Evolutionary conservation across 2,797 vertebrate genomes (phyloP), one percentile per base, ranked within the genome.

Genomic region (Enteromius trimaculatus): DNA sequence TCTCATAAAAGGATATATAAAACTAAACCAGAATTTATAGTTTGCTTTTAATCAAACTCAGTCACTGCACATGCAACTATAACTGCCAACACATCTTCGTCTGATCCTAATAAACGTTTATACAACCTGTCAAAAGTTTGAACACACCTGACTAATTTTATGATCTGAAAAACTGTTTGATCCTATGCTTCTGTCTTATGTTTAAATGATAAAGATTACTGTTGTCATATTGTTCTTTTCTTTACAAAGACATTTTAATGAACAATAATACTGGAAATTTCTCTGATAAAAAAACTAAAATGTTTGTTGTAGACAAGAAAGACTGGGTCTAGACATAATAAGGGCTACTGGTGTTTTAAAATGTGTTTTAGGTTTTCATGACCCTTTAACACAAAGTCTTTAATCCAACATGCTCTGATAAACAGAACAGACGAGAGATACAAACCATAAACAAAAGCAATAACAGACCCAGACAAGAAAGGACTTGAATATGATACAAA

Each of bases 1-100:
- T 81, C 53, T 68, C 80, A 86, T 83, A 86, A 85, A 85, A 76
- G 51, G 23, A 76, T 71, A 87, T 81, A 68, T 10, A 64, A 70
- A 53, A 39, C 60, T 29, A 65, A 21, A 21, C 42, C 10, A 81
- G 34, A 71, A 37, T 31, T 81, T 70, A 83, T 69, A 42, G 68
- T 42, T 77, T 77, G 84, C 29, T 72, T 64, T 81, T 82, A 68
- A 85, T 87, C 76, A 82, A 64, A 31, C 60, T 17, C 60, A 17
- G 16, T 58, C 55, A 71, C 70, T 29, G 66, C 82, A 79, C 44
- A 84, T 19, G 13, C 70, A 86, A 68, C 66, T 79, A 60, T 84
- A 71, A 76, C 79, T 64, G 44, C 82, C 80, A 80, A 81, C 37
- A 62, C 11, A 31, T 29, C 85, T 58, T 85, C 68, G 75, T 37